Percentiles rank a stretch among this genome's conserved stretches.
These are phyloP conservation scores for Centropyge bicolor DNA, from an alignment of 2,797 vertebrate genomes.

Conservation along the genomic window DNA sequence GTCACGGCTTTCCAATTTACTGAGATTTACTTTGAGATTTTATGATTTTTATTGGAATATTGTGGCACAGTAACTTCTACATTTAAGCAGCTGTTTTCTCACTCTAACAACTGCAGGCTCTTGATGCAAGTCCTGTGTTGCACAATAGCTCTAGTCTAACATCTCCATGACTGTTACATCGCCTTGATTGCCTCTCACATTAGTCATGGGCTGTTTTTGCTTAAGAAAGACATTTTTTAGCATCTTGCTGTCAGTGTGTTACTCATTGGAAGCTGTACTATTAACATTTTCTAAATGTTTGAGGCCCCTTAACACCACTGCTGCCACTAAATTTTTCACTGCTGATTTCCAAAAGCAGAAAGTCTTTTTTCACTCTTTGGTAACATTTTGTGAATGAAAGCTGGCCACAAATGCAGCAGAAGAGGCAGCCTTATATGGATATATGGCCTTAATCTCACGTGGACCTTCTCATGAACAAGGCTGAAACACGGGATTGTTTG, in stretches of 20 bases:
- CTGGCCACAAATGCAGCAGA: conserved; percentile 5
- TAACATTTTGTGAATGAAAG: background rate
- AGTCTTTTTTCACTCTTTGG: background rate
- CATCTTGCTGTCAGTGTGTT: no score
- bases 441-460: background rate
- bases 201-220: background rate
- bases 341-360: background rate
- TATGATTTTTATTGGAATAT: background rate
- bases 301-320: background rate
- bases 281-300: background rate
- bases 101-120: background rate
- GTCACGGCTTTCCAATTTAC: no score
- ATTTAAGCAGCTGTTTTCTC: background rate
- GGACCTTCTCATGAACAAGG: background rate
- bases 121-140: no score
- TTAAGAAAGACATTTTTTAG: background rate
- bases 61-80: background rate
- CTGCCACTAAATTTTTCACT: background rate
- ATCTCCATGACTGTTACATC: background rate
- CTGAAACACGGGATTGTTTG: background rate
- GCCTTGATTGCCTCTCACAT: background rate
- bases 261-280: background rate
- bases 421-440: background rate
- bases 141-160: background rate
- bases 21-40: no score